phyloP scores from a whole-genome alignment of 1,140 invertebrate genomes.

The Stratiolaelaps scimitus region DNA sequence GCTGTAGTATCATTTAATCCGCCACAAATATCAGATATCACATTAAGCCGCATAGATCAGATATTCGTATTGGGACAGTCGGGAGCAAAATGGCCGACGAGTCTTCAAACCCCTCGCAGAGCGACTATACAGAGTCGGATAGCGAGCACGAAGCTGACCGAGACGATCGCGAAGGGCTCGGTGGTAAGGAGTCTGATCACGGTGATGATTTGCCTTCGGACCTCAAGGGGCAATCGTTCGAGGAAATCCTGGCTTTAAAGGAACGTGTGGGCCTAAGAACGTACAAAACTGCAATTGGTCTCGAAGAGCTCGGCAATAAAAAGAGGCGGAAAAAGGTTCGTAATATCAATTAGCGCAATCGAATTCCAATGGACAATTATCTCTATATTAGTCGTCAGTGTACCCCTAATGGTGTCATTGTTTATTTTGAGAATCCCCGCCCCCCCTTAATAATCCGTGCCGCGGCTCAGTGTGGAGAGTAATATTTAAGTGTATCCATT shows the following conservation, averaged over 20 bases:
- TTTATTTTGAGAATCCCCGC: too few relatives aligned
- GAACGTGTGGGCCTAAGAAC: constrained; percentile 7
- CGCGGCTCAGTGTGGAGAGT: too few relatives aligned
- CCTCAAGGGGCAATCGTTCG: constrained; percentile 1
- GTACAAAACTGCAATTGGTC: constrained; percentile 17
- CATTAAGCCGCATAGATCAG: background rate
- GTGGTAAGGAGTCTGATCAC: too few relatives aligned
- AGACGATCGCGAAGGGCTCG: background rate
- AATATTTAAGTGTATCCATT: too few relatives aligned
- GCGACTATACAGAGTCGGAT: background rate
- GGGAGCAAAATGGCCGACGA: background rate
- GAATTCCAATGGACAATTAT: background rate
- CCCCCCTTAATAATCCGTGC: too few relatives aligned
- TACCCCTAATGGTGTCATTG: background rate
- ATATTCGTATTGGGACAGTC: background rate
- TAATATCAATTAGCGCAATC: background rate
- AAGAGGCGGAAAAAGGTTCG: constrained; percentile 5
- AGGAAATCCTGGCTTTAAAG: constrained; percentile 15
- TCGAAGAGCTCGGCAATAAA: background rate
- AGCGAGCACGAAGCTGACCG: background rate
- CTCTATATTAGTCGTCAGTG: too few relatives aligned
- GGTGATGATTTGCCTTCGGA: background rate
- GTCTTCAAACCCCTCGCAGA: constrained; percentile 3
- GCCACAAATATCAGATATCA: too few relatives aligned
- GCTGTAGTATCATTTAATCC: too few relatives aligned